Evolutionary conservation across 1,140 invertebrate species (phyloP).

Genomic region (Bombus huntii): DNA sequence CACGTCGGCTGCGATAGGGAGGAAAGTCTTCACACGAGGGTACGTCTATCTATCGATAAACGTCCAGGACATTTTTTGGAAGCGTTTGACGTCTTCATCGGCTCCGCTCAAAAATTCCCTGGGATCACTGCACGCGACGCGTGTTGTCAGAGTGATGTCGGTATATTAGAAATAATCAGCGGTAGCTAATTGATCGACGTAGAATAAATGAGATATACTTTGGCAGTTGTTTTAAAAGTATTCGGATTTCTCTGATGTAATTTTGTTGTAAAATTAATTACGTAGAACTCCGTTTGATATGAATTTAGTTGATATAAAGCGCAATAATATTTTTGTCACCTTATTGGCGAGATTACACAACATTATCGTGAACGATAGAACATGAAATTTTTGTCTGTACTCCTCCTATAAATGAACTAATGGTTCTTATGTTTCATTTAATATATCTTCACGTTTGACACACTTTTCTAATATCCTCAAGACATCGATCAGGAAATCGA

Average conservation of each 20-base stretch:
- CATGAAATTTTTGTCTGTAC: no score
- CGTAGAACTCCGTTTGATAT: no score
- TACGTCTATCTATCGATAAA: slow-evolving; percentile 66
- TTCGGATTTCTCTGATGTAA: neutral
- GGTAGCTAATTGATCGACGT: neutral
- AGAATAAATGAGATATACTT: neutral
- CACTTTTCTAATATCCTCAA: neutral
- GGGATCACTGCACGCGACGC: no score
- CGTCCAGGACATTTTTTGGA: slow-evolving; percentile 38
- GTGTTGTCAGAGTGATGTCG: no score
- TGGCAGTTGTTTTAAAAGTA: neutral
- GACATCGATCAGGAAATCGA: neutral
- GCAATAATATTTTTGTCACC: no score
- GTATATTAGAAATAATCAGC: neutral
- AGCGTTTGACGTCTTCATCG: slow-evolving; percentile 57
- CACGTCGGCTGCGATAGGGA: neutral
- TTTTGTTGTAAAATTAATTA: no score
- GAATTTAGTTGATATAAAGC: no score
- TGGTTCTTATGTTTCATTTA: neutral
- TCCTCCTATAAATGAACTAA: neutral
- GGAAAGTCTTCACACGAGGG: neutral
- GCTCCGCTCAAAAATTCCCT: slow-evolving; percentile 3
- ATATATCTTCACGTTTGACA: neutral
- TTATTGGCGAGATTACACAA: no score
- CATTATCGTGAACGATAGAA: no score